phyloP scores from a whole-genome alignment of 2,888 invertebrate species.

The Scrobipalpa atriplicella region DNA sequence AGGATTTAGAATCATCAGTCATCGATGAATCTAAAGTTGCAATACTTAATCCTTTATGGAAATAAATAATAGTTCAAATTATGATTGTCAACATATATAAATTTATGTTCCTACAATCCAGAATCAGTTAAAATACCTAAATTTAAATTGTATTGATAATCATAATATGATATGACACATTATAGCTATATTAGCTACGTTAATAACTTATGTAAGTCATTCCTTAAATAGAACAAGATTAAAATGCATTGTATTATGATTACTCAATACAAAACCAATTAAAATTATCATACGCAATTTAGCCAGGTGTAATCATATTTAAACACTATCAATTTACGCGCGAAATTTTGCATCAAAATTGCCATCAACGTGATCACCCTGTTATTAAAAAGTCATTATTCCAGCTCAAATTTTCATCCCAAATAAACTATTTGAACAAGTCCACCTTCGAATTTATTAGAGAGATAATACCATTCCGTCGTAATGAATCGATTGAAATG shows the following conservation, averaged over 20 bases:
- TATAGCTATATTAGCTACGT: too few relatives aligned
- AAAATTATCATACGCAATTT: neutral
- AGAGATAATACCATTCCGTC: slow-evolving; percentile 59
- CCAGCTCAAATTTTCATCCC: slow-evolving; percentile 38
- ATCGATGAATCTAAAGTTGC: too few relatives aligned
- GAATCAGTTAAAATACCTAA: too few relatives aligned
- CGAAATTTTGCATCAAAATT: slow-evolving; percentile 8
- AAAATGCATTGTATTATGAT: too few relatives aligned
- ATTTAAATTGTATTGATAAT: too few relatives aligned
- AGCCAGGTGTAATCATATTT: neutral
- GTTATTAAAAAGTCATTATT: neutral
- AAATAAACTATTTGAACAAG: slow-evolving; percentile 47
- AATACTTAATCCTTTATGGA: too few relatives aligned
- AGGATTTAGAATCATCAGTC: neutral
- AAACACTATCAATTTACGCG: neutral
- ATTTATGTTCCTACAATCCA: too few relatives aligned
- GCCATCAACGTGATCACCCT: neutral
- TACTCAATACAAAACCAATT: too few relatives aligned
- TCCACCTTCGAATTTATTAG: slow-evolving; percentile 59
- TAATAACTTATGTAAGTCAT: too few relatives aligned
- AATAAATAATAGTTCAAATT: too few relatives aligned
- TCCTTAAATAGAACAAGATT: neutral
- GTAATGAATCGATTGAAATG: slow-evolving; percentile 66
- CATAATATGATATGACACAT: too few relatives aligned
- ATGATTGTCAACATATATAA: too few relatives aligned